Base-by-base conservation (phyloP, 1,140 invertebrate species). In the Carcinoscorpius rotundicauda region DNA sequence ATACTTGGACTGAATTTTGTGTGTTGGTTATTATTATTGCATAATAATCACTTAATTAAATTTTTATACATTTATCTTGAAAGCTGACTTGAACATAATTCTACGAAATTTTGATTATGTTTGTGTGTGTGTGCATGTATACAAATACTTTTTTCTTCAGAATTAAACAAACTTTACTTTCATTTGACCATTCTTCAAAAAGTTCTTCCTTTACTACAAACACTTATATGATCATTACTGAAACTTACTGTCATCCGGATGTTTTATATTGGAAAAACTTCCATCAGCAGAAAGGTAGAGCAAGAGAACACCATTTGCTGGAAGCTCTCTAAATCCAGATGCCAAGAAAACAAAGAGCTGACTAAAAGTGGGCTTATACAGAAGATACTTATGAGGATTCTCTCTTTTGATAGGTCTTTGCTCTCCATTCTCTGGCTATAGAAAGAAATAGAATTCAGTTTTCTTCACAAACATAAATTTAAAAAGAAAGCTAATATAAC, bases 331-430 rank as follows among this genome's bases (percentile, higher is more conserved):
- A 76, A 94, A 94, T 51, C 80, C 80, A 70, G 92, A 96, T 52
- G 92, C 88, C 68, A 97, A 80, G 78, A 97, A 97, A 48, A 96
- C 89, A 76, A 95, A 83, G 51, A 97, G 84, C 79, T 97, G 93
- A 76, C 88, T 91, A 72, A 95, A 87, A 60, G 91, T 93, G 57
- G 94, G 94, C 77, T 94, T 97, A 79, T 93, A 97, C 67, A 98
- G 82, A 69, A 97, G 81, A 80, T 97, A 97, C 80, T 97, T 97
- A 81, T 97, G 93, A 10, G 94, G 94, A 82, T 97, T 97, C 75
- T 95, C 91, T 73, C 89, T 79, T 74, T 87, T 85, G 55, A 81
- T 77, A 53, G 66, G 63, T 49, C 68, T 64, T 58, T 71, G 60
- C 58, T 75, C 74, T 51, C 86, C 87, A 76, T 89, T 88, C 73